These are phyloP conservation scores for Hyphantria cunea DNA, from an alignment of 1,140 invertebrate genomes.

Conservation along the genomic window DNA sequence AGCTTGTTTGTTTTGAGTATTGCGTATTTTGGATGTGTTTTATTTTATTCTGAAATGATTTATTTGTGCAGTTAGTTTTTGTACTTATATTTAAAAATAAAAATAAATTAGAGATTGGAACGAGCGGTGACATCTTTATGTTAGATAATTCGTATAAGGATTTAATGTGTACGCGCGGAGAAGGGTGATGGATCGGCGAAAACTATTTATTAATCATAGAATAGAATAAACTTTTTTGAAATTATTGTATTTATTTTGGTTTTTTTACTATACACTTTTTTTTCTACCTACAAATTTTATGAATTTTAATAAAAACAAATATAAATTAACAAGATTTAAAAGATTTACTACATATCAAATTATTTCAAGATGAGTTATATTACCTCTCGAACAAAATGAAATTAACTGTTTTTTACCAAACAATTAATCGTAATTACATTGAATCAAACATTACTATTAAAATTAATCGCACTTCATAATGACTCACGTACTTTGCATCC, in stretches of 20 bases:
- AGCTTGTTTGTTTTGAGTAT: conserved; percentile 30
- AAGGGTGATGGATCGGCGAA: conserved; percentile 22
- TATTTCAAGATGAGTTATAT: too few species aligned
- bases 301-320: conserved; percentile 7
- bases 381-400: background rate
- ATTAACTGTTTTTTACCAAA: conserved; percentile 8
- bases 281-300: too few species aligned
- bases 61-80: conserved; percentile 20
- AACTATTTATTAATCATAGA: conserved; percentile 18
- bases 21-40: conserved; percentile 29
- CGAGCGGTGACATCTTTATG: conserved; percentile 37
- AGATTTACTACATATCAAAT: too few species aligned
- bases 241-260: background rate
- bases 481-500: conserved; percentile 29
- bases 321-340: background rate
- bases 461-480: conserved; percentile 16
- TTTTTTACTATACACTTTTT: too few species aligned
- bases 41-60: conserved; percentile 31
- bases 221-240: too few species aligned
- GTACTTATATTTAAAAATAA: conserved; percentile 3
- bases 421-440: conserved; percentile 12
- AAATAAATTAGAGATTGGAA: conserved; percentile 14
- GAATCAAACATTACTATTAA: conserved; percentile 7
- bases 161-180: conserved; percentile 19
- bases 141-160: conserved; percentile 14